Evolutionary conservation across 1,140 invertebrate species (phyloP).

Genomic region (Drosophila bocki): DNA sequence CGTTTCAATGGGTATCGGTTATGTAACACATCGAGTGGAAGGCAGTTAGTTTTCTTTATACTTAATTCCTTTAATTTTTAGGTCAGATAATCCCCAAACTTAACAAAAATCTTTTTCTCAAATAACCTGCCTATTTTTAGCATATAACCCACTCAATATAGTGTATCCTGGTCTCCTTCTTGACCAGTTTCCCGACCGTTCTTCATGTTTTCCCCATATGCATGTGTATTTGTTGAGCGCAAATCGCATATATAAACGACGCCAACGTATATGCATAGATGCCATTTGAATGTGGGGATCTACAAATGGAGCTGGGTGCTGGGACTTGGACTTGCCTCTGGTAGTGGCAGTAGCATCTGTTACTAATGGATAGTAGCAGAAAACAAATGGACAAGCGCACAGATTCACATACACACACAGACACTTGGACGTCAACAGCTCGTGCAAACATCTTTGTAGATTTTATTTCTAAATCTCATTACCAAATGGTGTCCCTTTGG

Average conservation of each 20-base stretch:
- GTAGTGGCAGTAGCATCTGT: conserved; percentile 75
- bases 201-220: conserved; percentile 28
- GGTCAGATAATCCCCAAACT: not conserved
- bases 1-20: not conserved
- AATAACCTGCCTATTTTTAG: not conserved
- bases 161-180: not conserved
- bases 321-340: conserved; percentile 38
- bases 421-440: conserved; percentile 72
- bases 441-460: conserved; percentile 82
- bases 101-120: too few relatives aligned
- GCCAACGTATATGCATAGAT: conserved; percentile 61
- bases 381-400: conserved; percentile 77
- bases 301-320: conserved; percentile 2
- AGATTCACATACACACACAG: conserved; percentile 55
- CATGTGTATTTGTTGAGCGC: conserved; percentile 33
- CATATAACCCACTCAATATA: not conserved
- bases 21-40: not conserved
- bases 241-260: conserved; percentile 55
- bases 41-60: too few relatives aligned
- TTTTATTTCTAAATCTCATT: conserved; percentile 83
- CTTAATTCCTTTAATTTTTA: too few relatives aligned
- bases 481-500: conserved; percentile 79
- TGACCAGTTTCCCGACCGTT: not conserved
- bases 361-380: conserved; percentile 79
- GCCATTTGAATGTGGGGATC: conserved; percentile 73